phyloP scores from a whole-genome alignment of 1,140 invertebrate genomes.

The Cheumatopsyche charites region DNA sequence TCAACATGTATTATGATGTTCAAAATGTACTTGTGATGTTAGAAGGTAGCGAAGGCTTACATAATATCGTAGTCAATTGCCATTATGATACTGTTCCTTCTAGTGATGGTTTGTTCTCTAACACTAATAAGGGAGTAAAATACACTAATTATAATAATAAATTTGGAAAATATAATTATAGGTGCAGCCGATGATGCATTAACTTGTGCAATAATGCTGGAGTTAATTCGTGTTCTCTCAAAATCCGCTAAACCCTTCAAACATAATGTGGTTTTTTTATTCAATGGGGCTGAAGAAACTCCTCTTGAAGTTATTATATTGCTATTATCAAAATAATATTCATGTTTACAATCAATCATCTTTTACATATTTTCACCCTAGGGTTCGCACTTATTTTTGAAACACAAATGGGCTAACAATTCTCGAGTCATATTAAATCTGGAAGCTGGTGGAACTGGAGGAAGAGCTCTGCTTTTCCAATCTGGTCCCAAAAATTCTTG shows the following conservation, averaged over 20 bases:
- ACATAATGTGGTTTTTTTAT: constrained; percentile 74
- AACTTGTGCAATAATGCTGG: constrained; percentile 77
- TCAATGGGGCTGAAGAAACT: constrained; percentile 82
- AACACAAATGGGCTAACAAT: constrained; percentile 73
- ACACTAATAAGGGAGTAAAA: not conserved
- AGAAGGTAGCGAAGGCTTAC: constrained; percentile 58
- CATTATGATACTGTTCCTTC: constrained; percentile 80
- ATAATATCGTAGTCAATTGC: constrained; percentile 76
- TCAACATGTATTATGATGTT: constrained; percentile 62
- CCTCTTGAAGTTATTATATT: constrained; percentile 56
- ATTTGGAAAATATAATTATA: constrained; percentile 44
- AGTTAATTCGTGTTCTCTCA: constrained; percentile 70
- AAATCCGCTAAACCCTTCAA: constrained; percentile 60
- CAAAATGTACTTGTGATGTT: constrained; percentile 75
- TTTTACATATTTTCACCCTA: too few relatives aligned
- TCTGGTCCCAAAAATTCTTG: constrained; percentile 66
- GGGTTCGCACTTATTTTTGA: constrained; percentile 79
- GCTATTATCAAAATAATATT: not conserved
- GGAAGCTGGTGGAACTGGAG: constrained; percentile 78
- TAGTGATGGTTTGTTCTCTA: constrained; percentile 63
- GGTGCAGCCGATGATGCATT: constrained; percentile 78
- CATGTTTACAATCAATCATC: not conserved
- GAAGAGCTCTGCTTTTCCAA: constrained; percentile 78
- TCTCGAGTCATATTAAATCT: constrained; percentile 76
- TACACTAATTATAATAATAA: not conserved